These are phyloP conservation scores for Stomorhina lunata DNA, from an alignment of 2,888 invertebrate genomes.

Conservation along the genomic window DNA sequence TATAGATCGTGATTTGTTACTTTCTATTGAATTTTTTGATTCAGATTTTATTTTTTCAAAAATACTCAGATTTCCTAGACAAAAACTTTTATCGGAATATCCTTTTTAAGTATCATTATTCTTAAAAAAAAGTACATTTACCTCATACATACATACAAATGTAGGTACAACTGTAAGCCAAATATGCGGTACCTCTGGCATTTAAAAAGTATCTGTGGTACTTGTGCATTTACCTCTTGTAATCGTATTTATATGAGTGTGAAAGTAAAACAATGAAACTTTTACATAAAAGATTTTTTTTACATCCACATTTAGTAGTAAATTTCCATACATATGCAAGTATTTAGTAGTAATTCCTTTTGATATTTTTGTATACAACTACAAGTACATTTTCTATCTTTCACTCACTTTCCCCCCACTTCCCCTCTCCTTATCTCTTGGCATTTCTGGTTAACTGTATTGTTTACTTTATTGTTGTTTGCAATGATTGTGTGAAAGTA, in stretches of 20 bases:
- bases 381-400: not conserved
- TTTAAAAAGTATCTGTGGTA: not conserved
- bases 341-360: not conserved
- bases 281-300: not conserved
- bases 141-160: not conserved
- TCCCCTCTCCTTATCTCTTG: not conserved
- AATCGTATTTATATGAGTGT: slow-evolving; percentile 4
- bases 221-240: slow-evolving; percentile 1
- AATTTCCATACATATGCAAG: not conserved
- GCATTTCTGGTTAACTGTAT: not conserved
- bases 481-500: not conserved
- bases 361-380: slow-evolving; percentile 12
- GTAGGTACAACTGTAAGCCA: not conserved
- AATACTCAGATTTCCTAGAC: too few relatives aligned
- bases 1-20: too few relatives aligned
- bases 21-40: too few relatives aligned
- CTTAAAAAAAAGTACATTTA: too few relatives aligned
- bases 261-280: slow-evolving; percentile 42
- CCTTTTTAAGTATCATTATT: too few relatives aligned
- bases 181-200: too few relatives aligned
- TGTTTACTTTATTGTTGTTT: not conserved
- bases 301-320: too few relatives aligned
- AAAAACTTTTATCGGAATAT: too few relatives aligned
- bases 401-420: not conserved
- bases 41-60: too few relatives aligned